Conservation (phyloP, 2,797 vertebrate genomes). For the Platyrinchus mystaceus region DNA sequence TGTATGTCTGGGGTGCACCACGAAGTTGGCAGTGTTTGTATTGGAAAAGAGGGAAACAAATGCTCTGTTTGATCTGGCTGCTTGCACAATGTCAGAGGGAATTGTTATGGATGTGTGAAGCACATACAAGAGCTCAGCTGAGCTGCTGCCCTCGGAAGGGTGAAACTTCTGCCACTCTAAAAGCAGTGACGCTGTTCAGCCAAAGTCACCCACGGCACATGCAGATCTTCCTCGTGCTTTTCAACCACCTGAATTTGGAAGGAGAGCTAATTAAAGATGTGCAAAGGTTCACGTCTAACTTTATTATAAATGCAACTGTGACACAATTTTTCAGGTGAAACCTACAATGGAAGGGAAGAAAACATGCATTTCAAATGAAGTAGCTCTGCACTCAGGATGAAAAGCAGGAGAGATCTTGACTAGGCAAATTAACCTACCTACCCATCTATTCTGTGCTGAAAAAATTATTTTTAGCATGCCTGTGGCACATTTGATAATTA, state of each 20-base stretch:
- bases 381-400: background rate
- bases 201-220: background rate
- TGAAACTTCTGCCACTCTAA: background rate
- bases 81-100: background rate
- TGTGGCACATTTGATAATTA: conserved; percentile 11
- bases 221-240: background rate
- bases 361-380: background rate
- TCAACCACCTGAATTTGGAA: background rate
- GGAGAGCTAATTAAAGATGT: background rate
- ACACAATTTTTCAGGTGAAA: background rate
- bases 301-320: background rate
- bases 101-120: background rate
- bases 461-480: conserved; percentile 23
- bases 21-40: background rate
- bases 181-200: background rate
- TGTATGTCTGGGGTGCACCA: background rate
- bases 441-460: background rate
- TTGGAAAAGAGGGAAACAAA: background rate
- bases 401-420: background rate
- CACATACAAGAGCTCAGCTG: fast-evolving
- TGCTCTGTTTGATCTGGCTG: background rate
- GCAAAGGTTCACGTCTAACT: background rate
- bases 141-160: background rate
- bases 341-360: background rate
- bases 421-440: conserved; percentile 12